phyloP scores from a whole-genome alignment of 1,140 invertebrate genomes.

The Drosophila ficusphila region DNA sequence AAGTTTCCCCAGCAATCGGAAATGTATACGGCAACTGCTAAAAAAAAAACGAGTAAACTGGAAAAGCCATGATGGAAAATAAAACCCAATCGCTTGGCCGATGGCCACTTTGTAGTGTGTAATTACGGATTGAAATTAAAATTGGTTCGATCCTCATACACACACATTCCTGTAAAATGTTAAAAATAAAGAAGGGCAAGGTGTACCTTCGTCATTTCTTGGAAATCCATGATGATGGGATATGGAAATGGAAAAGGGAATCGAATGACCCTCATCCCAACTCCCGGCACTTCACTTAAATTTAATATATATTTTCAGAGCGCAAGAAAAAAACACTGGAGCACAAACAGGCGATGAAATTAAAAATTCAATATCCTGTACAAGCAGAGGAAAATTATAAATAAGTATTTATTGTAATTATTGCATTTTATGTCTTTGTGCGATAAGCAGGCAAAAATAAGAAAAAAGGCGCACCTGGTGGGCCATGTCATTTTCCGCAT shows the following conservation, averaged over 20 bases:
- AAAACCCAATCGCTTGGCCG: constrained; percentile 37
- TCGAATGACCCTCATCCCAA: not conserved
- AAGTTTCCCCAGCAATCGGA: constrained; percentile 10
- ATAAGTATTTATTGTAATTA: constrained; percentile 81
- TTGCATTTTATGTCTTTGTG: constrained; percentile 61
- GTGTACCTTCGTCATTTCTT: constrained; percentile 3
- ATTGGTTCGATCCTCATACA: constrained; percentile 54
- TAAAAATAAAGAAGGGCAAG: constrained; percentile 12
- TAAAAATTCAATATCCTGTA: constrained; percentile 81
- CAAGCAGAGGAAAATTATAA: constrained; percentile 75
- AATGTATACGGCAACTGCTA: constrained; percentile 7
- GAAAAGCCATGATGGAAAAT: constrained; percentile 31
- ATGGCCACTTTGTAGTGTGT: constrained; percentile 62
- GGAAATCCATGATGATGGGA: not conserved
- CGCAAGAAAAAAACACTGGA: not conserved
- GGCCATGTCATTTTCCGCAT: constrained; percentile 2
- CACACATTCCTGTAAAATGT: not conserved
- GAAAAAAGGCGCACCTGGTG: constrained; percentile 58
- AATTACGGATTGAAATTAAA: constrained; percentile 72
- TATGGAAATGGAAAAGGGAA: not conserved
- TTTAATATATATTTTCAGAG: constrained; percentile 54
- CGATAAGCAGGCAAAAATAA: constrained; percentile 36
- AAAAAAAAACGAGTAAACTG: constrained; percentile 29
- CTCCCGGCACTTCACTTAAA: constrained; percentile 38
- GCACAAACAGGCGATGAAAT: constrained; percentile 50